Conservation (phyloP, 1,140 invertebrate species). For the Drosophila arawakana region DNA sequence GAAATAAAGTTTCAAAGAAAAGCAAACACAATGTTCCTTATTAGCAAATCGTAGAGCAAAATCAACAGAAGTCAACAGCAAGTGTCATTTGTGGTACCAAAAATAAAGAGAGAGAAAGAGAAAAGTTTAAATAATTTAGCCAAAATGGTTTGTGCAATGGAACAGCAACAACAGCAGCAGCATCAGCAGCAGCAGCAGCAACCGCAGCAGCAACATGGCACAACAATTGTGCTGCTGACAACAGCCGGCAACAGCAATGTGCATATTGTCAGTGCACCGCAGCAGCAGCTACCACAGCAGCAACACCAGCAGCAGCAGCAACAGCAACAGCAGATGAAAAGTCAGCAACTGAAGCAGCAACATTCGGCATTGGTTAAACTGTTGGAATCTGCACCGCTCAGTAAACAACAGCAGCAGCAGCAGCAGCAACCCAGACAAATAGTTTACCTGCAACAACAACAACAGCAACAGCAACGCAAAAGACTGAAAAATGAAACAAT, state of each 20-base stretch:
- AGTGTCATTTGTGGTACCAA: conserved; percentile 81
- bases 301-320: conserved; percentile 37
- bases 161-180: conserved; percentile 64
- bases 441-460: conserved; percentile 45
- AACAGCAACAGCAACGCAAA: conserved; percentile 76
- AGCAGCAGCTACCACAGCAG: conserved; percentile 35
- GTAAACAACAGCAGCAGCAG: conserved; percentile 50
- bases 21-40: conserved; percentile 77
- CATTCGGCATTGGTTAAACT: conserved; percentile 83
- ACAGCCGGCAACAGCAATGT: conserved; percentile 58
- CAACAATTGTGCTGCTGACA: conserved; percentile 73
- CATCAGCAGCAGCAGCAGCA: conserved; percentile 51
- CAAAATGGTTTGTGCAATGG: conserved; percentile 84
- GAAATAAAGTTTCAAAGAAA: conserved; percentile 29
- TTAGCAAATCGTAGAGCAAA: conserved; percentile 76
- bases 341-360: conserved; percentile 79
- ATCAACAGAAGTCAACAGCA: conserved; percentile 34
- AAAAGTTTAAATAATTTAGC: conserved; percentile 53
- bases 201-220: conserved; percentile 60
- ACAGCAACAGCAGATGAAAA: conserved; percentile 63
- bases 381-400: conserved; percentile 79
- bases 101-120: conserved; percentile 44
- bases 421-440: conserved; percentile 54
- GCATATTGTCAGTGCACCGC: conserved; percentile 61
- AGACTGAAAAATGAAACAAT: conserved; percentile 81